phyloP scores from a whole-genome alignment of 2,888 invertebrate genomes.

The Caenorhabditis wallacei region DNA sequence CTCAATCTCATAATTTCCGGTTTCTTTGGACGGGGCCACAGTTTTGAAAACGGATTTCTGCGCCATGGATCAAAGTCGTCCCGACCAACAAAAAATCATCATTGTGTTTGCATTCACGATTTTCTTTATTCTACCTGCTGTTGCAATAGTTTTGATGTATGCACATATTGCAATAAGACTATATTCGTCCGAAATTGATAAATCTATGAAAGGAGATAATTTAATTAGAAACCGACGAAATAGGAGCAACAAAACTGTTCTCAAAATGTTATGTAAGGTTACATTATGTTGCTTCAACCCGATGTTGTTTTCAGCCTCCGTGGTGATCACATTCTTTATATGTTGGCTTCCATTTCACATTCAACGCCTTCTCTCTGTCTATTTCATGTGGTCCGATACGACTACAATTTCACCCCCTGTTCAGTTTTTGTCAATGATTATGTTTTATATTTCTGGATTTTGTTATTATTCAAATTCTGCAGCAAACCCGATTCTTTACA shows the following conservation, averaged over 20 bases:
- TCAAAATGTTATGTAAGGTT: slow-evolving; percentile 73
- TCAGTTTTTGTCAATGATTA: slow-evolving; percentile 67
- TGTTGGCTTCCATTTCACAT: slow-evolving; percentile 98
- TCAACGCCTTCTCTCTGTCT: slow-evolving; percentile 90
- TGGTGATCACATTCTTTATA: slow-evolving; percentile 94
- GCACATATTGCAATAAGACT: slow-evolving; percentile 79
- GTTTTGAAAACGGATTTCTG: slow-evolving; percentile 79
- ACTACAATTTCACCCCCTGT: slow-evolving; percentile 62
- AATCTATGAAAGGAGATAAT: slow-evolving; percentile 34
- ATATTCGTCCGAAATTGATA: slow-evolving; percentile 60
- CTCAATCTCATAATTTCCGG: slow-evolving; percentile 31
- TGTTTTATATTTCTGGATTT: slow-evolving; percentile 78
- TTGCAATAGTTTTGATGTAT: slow-evolving; percentile 81
- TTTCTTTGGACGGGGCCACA: slow-evolving; percentile 71
- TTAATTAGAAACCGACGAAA: slow-evolving; percentile 52
- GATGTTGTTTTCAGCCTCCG: slow-evolving; percentile 88
- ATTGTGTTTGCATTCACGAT: slow-evolving; percentile 79
- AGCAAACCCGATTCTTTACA: slow-evolving; percentile 87
- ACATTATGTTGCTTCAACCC: neutral
- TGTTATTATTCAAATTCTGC: slow-evolving; percentile 85
- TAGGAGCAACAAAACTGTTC: slow-evolving; percentile 67
- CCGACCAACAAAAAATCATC: slow-evolving; percentile 72
- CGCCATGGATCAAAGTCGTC: slow-evolving; percentile 72
- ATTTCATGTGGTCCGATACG: slow-evolving; percentile 77
- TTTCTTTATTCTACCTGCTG: slow-evolving; percentile 76